A percentile compares a stretch with the other conserved stretches of the same genome.
Evolutionary conservation across 2,888 invertebrate genomes (phyloP).

Genomic region (Fragum whitleyi): DNA sequence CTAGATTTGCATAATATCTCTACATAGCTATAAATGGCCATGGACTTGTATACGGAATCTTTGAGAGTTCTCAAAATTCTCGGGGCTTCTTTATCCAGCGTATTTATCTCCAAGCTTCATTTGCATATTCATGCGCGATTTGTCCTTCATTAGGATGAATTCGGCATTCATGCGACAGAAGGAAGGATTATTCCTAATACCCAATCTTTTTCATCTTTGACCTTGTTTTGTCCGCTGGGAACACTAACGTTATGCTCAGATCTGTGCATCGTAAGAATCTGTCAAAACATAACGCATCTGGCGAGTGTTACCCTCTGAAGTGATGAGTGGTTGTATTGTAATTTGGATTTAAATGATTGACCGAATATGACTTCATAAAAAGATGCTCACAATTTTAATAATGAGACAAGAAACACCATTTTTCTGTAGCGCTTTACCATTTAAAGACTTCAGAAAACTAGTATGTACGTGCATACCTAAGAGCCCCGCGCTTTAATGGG

Average conservation of each 20-base stretch:
- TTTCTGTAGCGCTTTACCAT: too few species aligned
- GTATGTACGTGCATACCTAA: too few species aligned
- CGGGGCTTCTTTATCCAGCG: conserved; percentile 49
- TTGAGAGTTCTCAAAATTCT: conserved; percentile 27
- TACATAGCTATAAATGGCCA: conserved; percentile 10
- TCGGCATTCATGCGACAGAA: conserved; percentile 64
- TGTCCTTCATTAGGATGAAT: conserved; percentile 42
- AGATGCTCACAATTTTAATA: neutral
- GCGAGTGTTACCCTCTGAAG: neutral
- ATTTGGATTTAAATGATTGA: neutral
- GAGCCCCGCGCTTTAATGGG: too few species aligned
- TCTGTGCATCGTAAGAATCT: conserved; percentile 3
- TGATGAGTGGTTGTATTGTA: neutral
- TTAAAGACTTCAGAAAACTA: too few species aligned
- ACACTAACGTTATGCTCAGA: conserved; percentile 10
- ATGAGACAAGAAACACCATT: too few species aligned
- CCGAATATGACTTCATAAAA: neutral
- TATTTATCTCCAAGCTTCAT: conserved; percentile 51
- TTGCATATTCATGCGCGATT: conserved; percentile 65
- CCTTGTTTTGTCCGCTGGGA: conserved; percentile 37
- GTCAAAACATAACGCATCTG: neutral
- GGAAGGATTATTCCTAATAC: conserved; percentile 56
- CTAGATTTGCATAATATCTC: conserved; percentile 35
- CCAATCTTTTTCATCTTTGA: conserved; percentile 51
- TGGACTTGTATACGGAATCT: conserved; percentile 20